phyloP scores from a whole-genome alignment of 2,797 vertebrate species.

The Pseudopleuronectes americanus region DNA sequence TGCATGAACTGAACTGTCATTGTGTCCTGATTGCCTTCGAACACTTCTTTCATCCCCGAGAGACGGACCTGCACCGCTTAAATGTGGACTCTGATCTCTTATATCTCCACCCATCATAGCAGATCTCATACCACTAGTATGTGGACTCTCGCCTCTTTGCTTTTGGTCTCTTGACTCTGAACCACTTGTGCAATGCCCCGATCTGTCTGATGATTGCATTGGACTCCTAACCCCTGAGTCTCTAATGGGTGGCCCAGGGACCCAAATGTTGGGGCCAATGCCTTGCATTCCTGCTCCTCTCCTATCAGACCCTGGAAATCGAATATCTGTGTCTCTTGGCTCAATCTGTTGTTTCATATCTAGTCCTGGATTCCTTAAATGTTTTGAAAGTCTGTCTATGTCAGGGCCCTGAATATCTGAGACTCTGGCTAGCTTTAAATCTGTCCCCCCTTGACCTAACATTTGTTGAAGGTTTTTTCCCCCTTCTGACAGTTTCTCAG shows the following conservation, averaged over 20 bases:
- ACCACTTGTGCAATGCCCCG: slow-evolving; percentile 7
- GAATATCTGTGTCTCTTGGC: slow-evolving; percentile 21
- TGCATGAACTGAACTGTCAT: slow-evolving; percentile 22
- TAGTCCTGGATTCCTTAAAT: slow-evolving; percentile 20
- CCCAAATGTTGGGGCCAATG: slow-evolving; percentile 15
- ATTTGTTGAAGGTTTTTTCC: slow-evolving; percentile 10
- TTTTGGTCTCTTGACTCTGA: slow-evolving; percentile 13
- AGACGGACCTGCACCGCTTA: slow-evolving; percentile 20
- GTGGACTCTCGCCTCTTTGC: slow-evolving; percentile 16
- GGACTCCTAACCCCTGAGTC: not conserved
- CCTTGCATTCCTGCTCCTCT: slow-evolving; percentile 20
- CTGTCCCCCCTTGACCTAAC: not conserved
- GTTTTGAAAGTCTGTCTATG: not conserved
- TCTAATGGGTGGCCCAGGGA: slow-evolving; percentile 17
- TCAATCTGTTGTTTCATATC: slow-evolving; percentile 23
- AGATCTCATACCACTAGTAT: slow-evolving; percentile 22
- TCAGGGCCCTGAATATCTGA: slow-evolving; percentile 15
- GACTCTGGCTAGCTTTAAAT: slow-evolving; percentile 14
- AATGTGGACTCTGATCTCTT: slow-evolving; percentile 19
- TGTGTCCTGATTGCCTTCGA: slow-evolving; percentile 15
- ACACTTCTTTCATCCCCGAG: slow-evolving; percentile 20
- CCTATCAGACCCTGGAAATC: slow-evolving; percentile 19
- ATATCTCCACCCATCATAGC: slow-evolving; percentile 12
- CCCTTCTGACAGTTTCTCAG: slow-evolving; percentile 14
- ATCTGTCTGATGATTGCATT: slow-evolving; percentile 16